Base-by-base conservation (phyloP, 2,888 invertebrate species). In the Catonia carolina region DNA sequence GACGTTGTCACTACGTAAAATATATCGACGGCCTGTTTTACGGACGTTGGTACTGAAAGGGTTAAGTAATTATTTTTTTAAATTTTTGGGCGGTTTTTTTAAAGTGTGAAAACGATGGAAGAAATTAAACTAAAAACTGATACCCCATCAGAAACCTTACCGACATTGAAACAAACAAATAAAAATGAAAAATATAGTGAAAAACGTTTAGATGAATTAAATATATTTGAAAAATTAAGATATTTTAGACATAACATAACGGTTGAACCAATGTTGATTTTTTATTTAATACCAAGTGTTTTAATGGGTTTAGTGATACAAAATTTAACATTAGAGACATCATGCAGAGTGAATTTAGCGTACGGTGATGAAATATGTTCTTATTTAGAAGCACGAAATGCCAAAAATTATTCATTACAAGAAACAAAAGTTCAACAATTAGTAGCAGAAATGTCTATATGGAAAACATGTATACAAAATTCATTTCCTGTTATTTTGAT, bases 281-380 rank as follows among this genome's bases (percentile, higher is more conserved):
- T 78, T 55, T 83, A 80, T 65, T 78, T 83, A 0, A 73, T 84
- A 61, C 82, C 84, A 2, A 68, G 67, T 48, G 63, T 65, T 6
- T 36, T 67, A 1, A 72, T 73, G 1, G 81, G 83, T 47, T 69
- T 89, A 62, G 88, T 89, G 15, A 87, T 88, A 33, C 89, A 89
- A 72, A 89, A 90, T 72, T 74, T 90, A 47, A 88, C 88, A 70
- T 75, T 90, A 68, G 90, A 89, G 71, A 89, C 89, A 72, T 89
- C 89, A 0, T 90, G 90, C 69, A 74, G 89, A 62, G 89, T 89
- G 1, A 89, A 90, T 71, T 77, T 89, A 66, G 78, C 74, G 12
- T 89, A 84, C 65, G 78, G 84, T 0, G 79, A 80, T 53, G 80
- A 82, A 62, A 78, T 89, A 3, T 90, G 89, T 70, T 83, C 85